Evolutionary conservation across 2,888 invertebrate genomes (phyloP).

Genomic region (Elmis aenea): DNA sequence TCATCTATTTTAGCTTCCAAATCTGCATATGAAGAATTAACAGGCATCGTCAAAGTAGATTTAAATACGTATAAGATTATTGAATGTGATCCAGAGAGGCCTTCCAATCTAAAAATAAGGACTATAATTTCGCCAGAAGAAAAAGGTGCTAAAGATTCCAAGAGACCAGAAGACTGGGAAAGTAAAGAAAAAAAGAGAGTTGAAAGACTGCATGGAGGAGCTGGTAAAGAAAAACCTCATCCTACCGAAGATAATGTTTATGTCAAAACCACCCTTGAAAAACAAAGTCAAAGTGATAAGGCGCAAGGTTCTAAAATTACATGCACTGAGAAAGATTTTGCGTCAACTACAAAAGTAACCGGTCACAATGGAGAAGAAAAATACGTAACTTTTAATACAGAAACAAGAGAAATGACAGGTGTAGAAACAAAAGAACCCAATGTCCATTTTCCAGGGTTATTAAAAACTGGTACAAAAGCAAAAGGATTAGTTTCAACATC

Average conservation of each 20-base stretch:
- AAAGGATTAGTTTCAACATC: too few relatives aligned
- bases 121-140: slow-evolving; percentile 42
- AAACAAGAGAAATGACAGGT: slow-evolving; percentile 17
- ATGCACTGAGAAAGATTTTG: slow-evolving; percentile 14
- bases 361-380: slow-evolving; percentile 20
- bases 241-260: slow-evolving; percentile 30
- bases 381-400: slow-evolving; percentile 17
- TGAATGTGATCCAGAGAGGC: slow-evolving; percentile 36
- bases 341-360: slow-evolving; percentile 16
- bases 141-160: slow-evolving; percentile 46
- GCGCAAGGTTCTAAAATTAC: slow-evolving; percentile 7
- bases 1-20: slow-evolving; percentile 49
- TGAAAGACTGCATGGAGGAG: slow-evolving; percentile 45
- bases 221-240: slow-evolving; percentile 37
- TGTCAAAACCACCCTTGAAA: slow-evolving; percentile 31
- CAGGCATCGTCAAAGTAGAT: slow-evolving; percentile 39
- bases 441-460: background rate
- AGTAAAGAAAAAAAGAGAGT: slow-evolving; percentile 42
- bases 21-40: slow-evolving; percentile 45
- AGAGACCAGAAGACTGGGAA: slow-evolving; percentile 46
- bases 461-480: slow-evolving; percentile 9
- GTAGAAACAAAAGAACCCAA: background rate
- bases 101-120: slow-evolving; percentile 36
- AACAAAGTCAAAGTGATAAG: slow-evolving; percentile 23
- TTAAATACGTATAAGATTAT: slow-evolving; percentile 37